These are phyloP conservation scores for Pardosa pseudoannulata DNA, from an alignment of 2,888 invertebrate species.

Conservation along the genomic window DNA sequence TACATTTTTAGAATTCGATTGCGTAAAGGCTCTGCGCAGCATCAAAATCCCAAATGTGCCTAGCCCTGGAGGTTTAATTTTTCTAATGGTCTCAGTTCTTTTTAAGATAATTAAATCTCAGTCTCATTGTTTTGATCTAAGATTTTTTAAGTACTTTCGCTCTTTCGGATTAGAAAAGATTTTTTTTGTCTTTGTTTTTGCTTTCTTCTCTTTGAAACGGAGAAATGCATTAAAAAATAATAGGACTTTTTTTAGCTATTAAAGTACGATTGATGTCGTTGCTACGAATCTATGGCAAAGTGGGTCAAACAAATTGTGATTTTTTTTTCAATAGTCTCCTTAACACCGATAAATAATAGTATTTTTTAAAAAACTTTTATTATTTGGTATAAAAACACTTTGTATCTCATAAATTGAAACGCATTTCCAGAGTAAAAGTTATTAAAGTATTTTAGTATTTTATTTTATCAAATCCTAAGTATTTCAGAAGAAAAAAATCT, in stretches of 20 bases:
- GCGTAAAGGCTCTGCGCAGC: slow-evolving; percentile 3
- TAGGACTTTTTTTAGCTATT: neutral
- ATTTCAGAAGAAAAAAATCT: too few relatives aligned
- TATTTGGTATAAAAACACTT: too few relatives aligned
- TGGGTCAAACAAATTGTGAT: too few relatives aligned
- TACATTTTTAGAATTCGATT: slow-evolving; percentile 18
- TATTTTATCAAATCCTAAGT: too few relatives aligned
- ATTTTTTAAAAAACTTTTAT: too few relatives aligned
- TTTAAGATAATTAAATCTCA: slow-evolving; percentile 55
- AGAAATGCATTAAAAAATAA: neutral
- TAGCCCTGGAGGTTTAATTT: slow-evolving; percentile 49
- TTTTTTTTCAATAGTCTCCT: too few relatives aligned
- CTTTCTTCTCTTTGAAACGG: neutral
- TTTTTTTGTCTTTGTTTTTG: neutral
- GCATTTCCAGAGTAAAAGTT: too few relatives aligned
- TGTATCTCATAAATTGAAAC: too few relatives aligned
- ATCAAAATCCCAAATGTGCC: neutral
- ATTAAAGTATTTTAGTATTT: too few relatives aligned
- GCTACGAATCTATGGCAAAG: too few relatives aligned
- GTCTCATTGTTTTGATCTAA: slow-evolving; percentile 40
- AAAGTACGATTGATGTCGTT: too few relatives aligned
- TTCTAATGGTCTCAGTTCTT: slow-evolving; percentile 60
- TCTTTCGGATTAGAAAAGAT: neutral
- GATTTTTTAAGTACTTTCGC: slow-evolving; percentile 19
- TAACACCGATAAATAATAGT: too few relatives aligned